These are phyloP conservation scores for Euleptes europaea DNA, from an alignment of 2,113 vertebrate genomes.

Conservation along the genomic window DNA sequence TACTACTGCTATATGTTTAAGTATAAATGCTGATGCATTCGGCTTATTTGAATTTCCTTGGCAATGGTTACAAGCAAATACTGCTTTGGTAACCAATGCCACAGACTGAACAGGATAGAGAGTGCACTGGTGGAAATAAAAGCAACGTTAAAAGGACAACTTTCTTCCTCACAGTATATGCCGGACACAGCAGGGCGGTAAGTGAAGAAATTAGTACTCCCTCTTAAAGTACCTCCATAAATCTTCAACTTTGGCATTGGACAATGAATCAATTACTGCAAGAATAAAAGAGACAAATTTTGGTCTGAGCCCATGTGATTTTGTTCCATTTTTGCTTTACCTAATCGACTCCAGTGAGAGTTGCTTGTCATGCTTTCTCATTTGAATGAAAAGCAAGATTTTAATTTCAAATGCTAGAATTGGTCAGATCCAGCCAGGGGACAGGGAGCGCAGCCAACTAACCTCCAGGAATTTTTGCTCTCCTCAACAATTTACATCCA, in stretches of 20 bases:
- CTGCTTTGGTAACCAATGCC: background rate
- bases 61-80: background rate
- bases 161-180: background rate
- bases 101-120: background rate
- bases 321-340: background rate
- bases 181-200: background rate
- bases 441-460: background rate
- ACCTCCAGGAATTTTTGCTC: background rate
- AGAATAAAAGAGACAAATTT: background rate
- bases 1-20: background rate
- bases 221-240: conserved; percentile 1
- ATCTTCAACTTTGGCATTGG: rapidly evolving
- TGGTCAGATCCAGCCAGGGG: background rate
- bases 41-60: background rate
- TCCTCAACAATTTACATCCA: background rate
- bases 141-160: background rate
- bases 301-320: background rate
- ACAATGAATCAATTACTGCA: conserved; percentile 24
- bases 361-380: background rate
- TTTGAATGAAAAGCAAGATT: background rate
- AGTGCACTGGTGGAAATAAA: background rate
- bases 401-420: background rate
- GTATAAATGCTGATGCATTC: background rate
- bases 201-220: background rate
- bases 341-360: background rate